Evolutionary conservation across 2,113 vertebrate species (phyloP), one percentile per base, ranked within the genome.

Genomic region (Prunella fulvescens): DNA sequence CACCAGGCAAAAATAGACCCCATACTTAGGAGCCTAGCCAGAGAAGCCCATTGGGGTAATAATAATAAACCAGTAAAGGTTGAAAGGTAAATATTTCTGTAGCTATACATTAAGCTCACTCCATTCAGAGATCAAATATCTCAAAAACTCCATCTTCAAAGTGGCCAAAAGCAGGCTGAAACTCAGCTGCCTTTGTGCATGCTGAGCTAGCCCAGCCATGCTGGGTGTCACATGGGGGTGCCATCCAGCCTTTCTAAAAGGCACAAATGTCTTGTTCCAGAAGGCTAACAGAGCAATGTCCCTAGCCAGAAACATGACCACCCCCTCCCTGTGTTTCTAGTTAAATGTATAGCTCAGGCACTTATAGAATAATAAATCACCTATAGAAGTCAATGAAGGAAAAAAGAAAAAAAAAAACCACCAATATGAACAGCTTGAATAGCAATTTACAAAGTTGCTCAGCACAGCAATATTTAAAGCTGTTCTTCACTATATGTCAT

Each of bases 391-490:
- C 90, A 74, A 91, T 90, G 62, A 90, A 67, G 50, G 18, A 6
- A 39, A 45, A 88, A 67, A 39, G 87, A 76, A 66, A 54, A 16
- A 0, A 5, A 9, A 50, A 78, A 45, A 47, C 19, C 19, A 22
- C 7, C n/a, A 88, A 67, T 60, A 53, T 71, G 96, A 97, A 96
- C 65, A 95, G 89, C 92, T 95, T 94, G 95, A 97, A 97, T 91
- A 96, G 88, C 96, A 97, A 95, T 98, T 96, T 95, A 81, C 81
- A 92, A 96, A 98, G 90, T 96, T 98, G 96, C 97, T 88, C 92
- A 94, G 94, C 94, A 91, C 94, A 97, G 95, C 94, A 94, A 85
- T 96, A 96, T 91, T 94, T 86, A 94, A 95, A 92, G 83, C 66
- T 90, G 77, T 97, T 97, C 95, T 91, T 97, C 96, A 97, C 11